Evolutionary conservation across 1,140 invertebrate species (phyloP), one percentile per base, ranked within the genome.

Genomic region (Hesperophylax magnus): DNA sequence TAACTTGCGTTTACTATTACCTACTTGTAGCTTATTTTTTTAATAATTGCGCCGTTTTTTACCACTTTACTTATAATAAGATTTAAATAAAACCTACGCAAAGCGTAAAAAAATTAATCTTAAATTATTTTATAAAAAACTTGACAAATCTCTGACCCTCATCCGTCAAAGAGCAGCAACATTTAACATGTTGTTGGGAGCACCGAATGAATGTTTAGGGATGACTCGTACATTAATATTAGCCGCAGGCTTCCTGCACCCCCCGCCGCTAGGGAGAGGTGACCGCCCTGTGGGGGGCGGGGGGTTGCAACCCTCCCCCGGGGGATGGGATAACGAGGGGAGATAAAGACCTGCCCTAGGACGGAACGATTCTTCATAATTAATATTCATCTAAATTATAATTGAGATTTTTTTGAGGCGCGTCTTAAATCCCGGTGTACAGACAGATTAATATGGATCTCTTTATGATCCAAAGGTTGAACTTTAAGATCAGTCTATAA

Each of bases 181-280:
- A 60, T 76, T 76, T 76, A 76, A 76, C 72, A 39, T 39, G 72
- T 34, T 60, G 72, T 58, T 34, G 27, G 54, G 72, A 27, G 53
- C 75, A 56, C 71, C 72, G 61, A 67, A 76, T 81, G 74, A 77
- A 81, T 81, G 80, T 78, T 78, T 31, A 78, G 80, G 80, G 80
- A 78, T 78, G 80, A 78, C 63, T 81, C 80, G 65, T 81, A 78
- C 80, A 81, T 81, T 81, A 81, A 81, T 81, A 81, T 81, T 81
- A 75, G 80, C 77, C 80, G 65, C 80, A 81, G 80, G 77, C 63
- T 67, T 78, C 69, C 72, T 8, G 27, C 39, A 1, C 24, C 18
- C 53, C 22, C 53, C 53, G 17, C 54, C 24, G 34, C 69, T 14
- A 47, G 47, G 20, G 52, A 34, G 65, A n/a, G 14, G 31, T 69